Evolutionary conservation across 1,140 invertebrate genomes (phyloP).

Genomic region (Luehdorfia chinensis): DNA sequence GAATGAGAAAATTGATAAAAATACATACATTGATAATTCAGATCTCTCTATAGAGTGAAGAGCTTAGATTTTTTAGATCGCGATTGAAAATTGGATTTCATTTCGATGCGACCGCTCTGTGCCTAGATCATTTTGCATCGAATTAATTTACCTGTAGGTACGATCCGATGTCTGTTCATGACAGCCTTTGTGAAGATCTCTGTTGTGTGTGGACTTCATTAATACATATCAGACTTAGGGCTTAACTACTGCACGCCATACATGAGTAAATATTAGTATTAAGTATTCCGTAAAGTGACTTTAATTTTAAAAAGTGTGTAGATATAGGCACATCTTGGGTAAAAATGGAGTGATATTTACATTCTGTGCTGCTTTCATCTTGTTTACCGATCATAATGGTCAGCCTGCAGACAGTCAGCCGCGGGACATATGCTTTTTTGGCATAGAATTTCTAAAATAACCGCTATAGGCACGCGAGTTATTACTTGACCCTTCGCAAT

Average conservation of each 20-base stretch:
- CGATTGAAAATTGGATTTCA: constrained; percentile 6
- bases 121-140: constrained; percentile 14
- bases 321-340: neutral
- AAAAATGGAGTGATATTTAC: neutral
- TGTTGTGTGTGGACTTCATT: constrained; percentile 38
- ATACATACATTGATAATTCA: too few species aligned
- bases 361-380: neutral
- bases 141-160: constrained; percentile 46
- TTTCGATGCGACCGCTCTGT: too few species aligned
- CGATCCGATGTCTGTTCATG: constrained; percentile 39
- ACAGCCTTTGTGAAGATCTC: constrained; percentile 52
- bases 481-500: too few species aligned
- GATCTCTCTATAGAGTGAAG: too few species aligned
- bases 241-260: neutral
- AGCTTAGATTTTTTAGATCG: too few species aligned
- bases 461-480: too few species aligned
- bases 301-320: neutral
- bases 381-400: too few species aligned
- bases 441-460: too few species aligned
- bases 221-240: constrained; percentile 30
- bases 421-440: too few species aligned
- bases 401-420: too few species aligned
- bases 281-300: neutral
- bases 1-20: too few species aligned
- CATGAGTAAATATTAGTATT: neutral